Base-by-base conservation (phyloP, 2,888 invertebrate species). In the Rotaria socialis region DNA sequence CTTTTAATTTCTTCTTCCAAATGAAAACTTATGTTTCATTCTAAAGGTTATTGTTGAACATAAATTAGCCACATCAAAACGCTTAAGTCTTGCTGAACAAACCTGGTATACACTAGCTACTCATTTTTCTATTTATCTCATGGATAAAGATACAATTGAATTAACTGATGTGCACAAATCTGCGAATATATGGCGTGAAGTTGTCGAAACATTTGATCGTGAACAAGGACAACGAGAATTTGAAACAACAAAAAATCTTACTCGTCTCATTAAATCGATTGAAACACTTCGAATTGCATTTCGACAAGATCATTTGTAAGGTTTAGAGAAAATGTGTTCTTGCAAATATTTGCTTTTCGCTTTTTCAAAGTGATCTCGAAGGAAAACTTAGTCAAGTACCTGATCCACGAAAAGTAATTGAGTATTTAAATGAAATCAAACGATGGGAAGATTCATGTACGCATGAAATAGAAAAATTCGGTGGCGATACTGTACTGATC, bases 91-190 rank as follows among this genome's bases (percentile, higher is more conserved):
- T 47, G 89, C 89, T 87, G 91, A 91, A 88, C 90, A 90, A 87
- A 88, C 90, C 16, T 91, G 91, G 91, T 89, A 89, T 24, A 90
- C 91, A 87, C 88, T 91, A 52, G 90, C 90, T 35, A 89, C 89
- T 74, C 91, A 91, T 87, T 91, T 91, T 88, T 90, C 90, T 22
- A 89, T 91, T 55, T 88, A 90, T 35, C 89, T 91, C n/a, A 90
- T 90, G 88, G 91, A 90, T 87, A 89, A 89, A 84, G 91, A 91
- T 88, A 90, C 91, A 0, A 90, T 89, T 14, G 85, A 85, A 67
- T 84, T 88, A 19, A 87, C 86, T 19, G 85, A 84, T 67, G 58
- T 88, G 22, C 88, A 88, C 84, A 85, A 85, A 50, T 35, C 85
- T 24, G 85, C 87, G 22, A 87, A 88, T 55, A 52, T 52, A 88